A percentile compares a stretch with the other conserved stretches of the same genome.
phyloP scores from a whole-genome alignment of 2,797 vertebrate species.

The Holocentrus rufus region DNA sequence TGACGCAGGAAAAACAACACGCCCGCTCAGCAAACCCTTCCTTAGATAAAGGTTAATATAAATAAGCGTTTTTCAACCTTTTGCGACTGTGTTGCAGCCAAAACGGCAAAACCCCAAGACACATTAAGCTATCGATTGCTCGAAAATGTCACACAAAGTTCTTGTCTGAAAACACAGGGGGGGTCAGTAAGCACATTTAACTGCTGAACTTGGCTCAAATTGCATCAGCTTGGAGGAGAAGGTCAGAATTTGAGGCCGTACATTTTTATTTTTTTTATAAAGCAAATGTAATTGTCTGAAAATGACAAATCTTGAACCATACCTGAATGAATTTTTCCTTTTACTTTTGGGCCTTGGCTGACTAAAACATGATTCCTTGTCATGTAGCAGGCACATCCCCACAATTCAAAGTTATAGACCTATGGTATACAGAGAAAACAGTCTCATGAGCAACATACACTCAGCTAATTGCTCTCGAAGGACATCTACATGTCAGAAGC shows the following conservation, averaged over 20 bases:
- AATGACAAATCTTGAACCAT: not conserved
- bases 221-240: conserved; percentile 37
- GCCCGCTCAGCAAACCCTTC: conserved; percentile 41
- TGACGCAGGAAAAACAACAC: conserved; percentile 29
- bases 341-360: not conserved
- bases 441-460: too few relatives aligned
- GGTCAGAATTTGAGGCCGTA: conserved; percentile 24
- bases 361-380: not conserved
- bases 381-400: not conserved
- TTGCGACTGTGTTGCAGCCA: conserved; percentile 25
- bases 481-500: conserved; percentile 2
- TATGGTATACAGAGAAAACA: not conserved
- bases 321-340: not conserved
- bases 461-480: conserved; percentile 20
- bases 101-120: conserved; percentile 33
- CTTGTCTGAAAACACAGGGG: conserved; percentile 18
- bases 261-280: conserved; percentile 9
- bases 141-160: conserved; percentile 63
- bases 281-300: conserved; percentile 9
- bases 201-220: conserved; percentile 44
- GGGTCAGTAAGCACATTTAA: conserved; percentile 45
- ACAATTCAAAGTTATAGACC: too few relatives aligned
- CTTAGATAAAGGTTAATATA: conserved; percentile 66
- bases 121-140: conserved; percentile 65
- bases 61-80: conserved; percentile 54